Conservation (phyloP, 2,888 invertebrate genomes). For the Dynastes tityus region DNA sequence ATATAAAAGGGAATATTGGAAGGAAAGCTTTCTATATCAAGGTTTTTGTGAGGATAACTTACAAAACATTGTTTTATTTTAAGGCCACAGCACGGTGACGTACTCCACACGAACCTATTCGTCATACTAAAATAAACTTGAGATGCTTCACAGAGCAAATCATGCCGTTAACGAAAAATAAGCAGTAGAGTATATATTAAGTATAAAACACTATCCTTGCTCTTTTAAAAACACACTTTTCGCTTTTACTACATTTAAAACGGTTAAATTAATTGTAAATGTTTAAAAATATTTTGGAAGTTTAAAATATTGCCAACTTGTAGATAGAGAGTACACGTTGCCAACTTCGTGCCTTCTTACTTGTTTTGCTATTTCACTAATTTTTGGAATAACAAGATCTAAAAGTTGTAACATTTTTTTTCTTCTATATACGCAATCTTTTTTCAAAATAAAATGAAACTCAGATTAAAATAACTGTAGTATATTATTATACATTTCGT, state of each 20-base stretch:
- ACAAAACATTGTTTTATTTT: slow-evolving; percentile 43
- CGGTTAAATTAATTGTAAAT: neutral
- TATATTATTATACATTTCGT: too few species aligned
- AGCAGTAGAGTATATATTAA: neutral
- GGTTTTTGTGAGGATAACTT: slow-evolving; percentile 20
- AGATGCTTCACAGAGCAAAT: slow-evolving; percentile 7
- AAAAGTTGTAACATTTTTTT: too few species aligned
- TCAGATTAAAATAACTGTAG: too few species aligned
- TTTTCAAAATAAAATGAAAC: too few species aligned
- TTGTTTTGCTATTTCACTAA: too few species aligned
- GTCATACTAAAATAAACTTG: slow-evolving; percentile 42
- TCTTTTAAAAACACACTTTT: too few species aligned
- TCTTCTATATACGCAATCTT: too few species aligned
- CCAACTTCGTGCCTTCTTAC: too few species aligned
- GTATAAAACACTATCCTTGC: too few species aligned
- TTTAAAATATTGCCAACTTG: neutral
- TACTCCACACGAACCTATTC: slow-evolving; percentile 9
- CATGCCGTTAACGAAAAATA: slow-evolving; percentile 1
- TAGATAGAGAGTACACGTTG: too few species aligned
- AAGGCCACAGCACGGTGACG: slow-evolving; percentile 8
- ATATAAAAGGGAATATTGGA: neutral
- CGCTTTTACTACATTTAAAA: too few species aligned
- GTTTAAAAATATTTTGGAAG: neutral
- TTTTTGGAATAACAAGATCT: too few species aligned
- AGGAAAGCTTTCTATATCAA: neutral